These are phyloP conservation scores for Hemichromis elongatus DNA, from an alignment of 2,113 vertebrate genomes.

Conservation along the genomic window DNA sequence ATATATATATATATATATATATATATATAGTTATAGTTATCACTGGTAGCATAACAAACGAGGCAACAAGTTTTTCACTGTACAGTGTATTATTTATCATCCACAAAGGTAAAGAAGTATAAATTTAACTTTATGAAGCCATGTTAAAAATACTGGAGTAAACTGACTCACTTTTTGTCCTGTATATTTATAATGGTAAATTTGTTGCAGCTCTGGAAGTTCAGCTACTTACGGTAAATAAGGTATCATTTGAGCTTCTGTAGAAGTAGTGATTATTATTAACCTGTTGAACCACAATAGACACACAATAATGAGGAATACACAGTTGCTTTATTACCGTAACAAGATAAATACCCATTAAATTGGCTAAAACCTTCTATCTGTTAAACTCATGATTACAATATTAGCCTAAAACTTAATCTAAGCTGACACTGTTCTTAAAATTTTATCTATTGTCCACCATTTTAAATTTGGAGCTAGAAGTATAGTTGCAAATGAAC, in stretches of 20 bases:
- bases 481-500: background rate
- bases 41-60: background rate
- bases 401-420: background rate
- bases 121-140: background rate
- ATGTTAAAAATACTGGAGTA: background rate
- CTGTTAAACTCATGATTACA: no score
- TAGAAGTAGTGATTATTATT: background rate
- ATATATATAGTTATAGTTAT: background rate
- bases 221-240: no score
- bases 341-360: background rate
- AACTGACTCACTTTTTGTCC: no score
- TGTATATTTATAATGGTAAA: no score
- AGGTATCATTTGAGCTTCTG: background rate
- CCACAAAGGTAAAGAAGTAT: background rate
- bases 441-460: background rate
- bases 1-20: no score
- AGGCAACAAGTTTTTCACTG: rapidly evolving
- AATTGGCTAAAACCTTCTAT: background rate
- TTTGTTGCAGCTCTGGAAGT: no score
- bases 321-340: background rate
- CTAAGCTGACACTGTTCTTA: background rate
- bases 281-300: background rate
- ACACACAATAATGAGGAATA: background rate
- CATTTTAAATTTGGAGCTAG: no score
- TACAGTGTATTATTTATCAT: background rate